Evolutionary conservation across 1,140 invertebrate species (phyloP).

Genomic region (Calliopsis andreniformis): DNA sequence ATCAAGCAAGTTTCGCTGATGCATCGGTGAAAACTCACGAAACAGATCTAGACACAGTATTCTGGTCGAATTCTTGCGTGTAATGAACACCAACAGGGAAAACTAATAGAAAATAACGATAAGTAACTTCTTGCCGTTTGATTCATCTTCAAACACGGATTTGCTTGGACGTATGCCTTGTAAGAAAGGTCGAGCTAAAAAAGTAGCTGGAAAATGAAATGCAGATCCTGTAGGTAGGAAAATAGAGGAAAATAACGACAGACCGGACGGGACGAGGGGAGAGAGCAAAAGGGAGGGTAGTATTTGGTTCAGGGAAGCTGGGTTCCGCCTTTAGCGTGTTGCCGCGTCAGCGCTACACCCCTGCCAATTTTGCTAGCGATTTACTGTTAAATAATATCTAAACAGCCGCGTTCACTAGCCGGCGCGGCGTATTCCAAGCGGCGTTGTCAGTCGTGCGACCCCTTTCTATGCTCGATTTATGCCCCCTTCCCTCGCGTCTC

Average conservation of each 20-base stretch:
- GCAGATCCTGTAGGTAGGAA: background rate
- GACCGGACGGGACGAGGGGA: background rate
- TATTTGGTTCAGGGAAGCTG: constrained; percentile 63
- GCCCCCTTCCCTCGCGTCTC: too few relatives aligned
- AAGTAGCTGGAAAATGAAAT: background rate
- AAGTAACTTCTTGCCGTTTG: too few relatives aligned
- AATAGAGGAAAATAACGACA: constrained; percentile 32
- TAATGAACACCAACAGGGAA: constrained; percentile 1
- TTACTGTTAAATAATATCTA: constrained; percentile 80
- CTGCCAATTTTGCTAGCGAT: constrained; percentile 69
- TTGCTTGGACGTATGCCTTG: background rate
- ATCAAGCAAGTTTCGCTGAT: constrained; percentile 43
- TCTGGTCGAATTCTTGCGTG: constrained; percentile 19
- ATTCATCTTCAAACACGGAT: background rate
- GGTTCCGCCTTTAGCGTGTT: constrained; percentile 80
- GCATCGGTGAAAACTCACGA: constrained; percentile 33
- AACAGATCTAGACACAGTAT: background rate
- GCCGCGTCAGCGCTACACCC: constrained; percentile 77
- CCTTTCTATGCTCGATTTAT: constrained; percentile 19
- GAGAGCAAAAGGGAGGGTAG: background rate
- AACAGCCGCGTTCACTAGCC: constrained; percentile 65
- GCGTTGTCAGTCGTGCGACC: constrained; percentile 27
- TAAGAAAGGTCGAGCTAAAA: too few relatives aligned
- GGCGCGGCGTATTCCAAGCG: constrained; percentile 21
- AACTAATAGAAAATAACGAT: background rate